These are phyloP conservation scores for Dendroctonus valens DNA, from an alignment of 1,140 invertebrate species.

Conservation along the genomic window DNA sequence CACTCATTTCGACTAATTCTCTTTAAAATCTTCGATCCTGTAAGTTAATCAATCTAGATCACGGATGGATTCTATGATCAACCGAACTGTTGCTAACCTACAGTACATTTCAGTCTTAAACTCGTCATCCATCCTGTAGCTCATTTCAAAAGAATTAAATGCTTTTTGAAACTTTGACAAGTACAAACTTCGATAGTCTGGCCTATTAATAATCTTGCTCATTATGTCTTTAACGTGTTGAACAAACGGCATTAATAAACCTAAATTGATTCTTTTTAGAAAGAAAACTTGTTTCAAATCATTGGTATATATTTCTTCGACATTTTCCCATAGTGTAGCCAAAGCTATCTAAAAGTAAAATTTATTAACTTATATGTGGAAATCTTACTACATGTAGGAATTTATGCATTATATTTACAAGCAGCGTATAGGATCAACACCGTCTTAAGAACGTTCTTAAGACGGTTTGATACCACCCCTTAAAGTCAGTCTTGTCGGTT, in stretches of 20 bases:
- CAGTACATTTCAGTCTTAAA: conserved; percentile 52
- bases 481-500: too few relatives aligned
- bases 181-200: conserved; percentile 56
- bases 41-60: conserved; percentile 4
- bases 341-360: conserved; percentile 48
- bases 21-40: conserved; percentile 50
- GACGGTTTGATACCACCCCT: too few relatives aligned
- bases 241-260: conserved; percentile 55
- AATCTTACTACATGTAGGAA: background rate
- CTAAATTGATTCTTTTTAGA: conserved; percentile 54
- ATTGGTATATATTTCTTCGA: conserved; percentile 56
- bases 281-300: conserved; percentile 57
- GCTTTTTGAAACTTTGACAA: conserved; percentile 55
- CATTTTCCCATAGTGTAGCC: conserved; percentile 56
- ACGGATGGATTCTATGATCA: background rate
- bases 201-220: conserved; percentile 54
- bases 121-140: conserved; percentile 54
- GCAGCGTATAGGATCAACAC: too few relatives aligned
- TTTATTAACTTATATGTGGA: background rate
- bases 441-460: too few relatives aligned
- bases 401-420: background rate
- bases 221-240: conserved; percentile 55
- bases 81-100: conserved; percentile 12
- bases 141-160: conserved; percentile 58
- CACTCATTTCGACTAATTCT: conserved; percentile 54